Evolutionary conservation across 2,888 invertebrate genomes (phyloP).

Genomic region (Leptinotarsa rubiginosa): DNA sequence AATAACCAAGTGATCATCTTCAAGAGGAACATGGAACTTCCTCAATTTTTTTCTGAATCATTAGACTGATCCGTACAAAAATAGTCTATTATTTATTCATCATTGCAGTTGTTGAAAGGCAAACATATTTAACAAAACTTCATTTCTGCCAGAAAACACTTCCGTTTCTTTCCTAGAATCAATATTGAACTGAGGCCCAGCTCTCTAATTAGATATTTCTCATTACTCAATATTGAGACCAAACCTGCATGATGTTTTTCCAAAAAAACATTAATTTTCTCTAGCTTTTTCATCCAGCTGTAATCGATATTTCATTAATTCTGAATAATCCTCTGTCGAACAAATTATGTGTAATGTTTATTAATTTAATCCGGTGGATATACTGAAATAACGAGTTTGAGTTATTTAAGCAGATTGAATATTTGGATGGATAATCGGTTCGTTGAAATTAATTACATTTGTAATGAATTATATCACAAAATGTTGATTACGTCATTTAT

Average conservation of each 20-base stretch:
- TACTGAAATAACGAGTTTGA: background rate
- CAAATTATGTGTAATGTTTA: background rate
- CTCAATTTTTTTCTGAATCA: too few relatives aligned
- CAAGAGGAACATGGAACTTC: too few relatives aligned
- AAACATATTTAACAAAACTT: too few relatives aligned
- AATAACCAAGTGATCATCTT: too few relatives aligned
- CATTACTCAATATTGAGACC: background rate
- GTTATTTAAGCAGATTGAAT: background rate
- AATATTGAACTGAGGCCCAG: background rate
- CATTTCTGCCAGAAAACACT: too few relatives aligned
- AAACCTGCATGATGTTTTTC: background rate
- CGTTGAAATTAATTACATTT: background rate
- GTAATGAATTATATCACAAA: background rate
- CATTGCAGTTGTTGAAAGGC: too few relatives aligned
- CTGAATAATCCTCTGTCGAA: background rate
- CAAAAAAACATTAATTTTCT: background rate
- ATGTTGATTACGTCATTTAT: background rate
- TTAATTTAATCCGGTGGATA: background rate
- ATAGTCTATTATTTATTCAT: too few relatives aligned
- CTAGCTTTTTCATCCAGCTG: background rate
- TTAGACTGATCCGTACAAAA: too few relatives aligned
- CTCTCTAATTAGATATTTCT: background rate
- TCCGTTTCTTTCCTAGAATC: background rate
- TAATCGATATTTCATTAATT: constrained; percentile 2
- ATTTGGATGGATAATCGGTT: background rate